Evolutionary conservation across 2,113 vertebrate species (phyloP).

Genomic region (Pangasianodon hypophthalmus): DNA sequence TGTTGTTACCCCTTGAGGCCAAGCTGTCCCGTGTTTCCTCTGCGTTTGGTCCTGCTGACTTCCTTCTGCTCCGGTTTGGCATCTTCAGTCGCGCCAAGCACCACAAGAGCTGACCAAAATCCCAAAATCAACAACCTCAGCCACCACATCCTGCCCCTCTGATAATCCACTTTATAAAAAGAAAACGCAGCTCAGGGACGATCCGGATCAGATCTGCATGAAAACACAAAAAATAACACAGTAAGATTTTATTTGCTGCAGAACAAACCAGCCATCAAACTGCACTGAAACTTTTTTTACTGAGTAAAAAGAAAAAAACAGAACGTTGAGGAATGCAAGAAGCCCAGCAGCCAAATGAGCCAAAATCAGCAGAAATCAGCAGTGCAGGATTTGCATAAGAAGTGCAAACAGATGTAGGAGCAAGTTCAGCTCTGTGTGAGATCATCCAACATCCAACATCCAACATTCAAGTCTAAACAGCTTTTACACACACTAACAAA

Average conservation of each 20-base stretch:
- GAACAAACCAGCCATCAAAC: background rate
- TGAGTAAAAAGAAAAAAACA: background rate
- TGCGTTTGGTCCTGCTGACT: conserved; percentile 87
- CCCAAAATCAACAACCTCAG: conserved; percentile 79
- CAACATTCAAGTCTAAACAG: background rate
- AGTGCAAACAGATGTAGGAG: conserved; percentile 15
- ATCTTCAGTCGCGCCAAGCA: conserved; percentile 70
- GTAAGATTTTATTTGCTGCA: background rate
- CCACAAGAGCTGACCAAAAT: conserved; percentile 77
- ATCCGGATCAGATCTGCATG: conserved; percentile 28
- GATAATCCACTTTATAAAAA: conserved; percentile 55
- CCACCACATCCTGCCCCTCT: conserved; percentile 73
- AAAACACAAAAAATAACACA: background rate
- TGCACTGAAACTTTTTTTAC: background rate
- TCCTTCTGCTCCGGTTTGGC: conserved; percentile 71
- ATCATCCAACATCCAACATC: background rate
- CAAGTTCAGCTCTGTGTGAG: background rate
- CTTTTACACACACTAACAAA: background rate
- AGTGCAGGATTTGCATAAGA: background rate
- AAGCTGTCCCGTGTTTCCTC: conserved; percentile 80
- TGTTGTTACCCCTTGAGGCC: conserved; percentile 88
- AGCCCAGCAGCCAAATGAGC: background rate
- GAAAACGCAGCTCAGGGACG: conserved; percentile 14
- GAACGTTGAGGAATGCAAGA: background rate
- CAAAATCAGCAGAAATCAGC: background rate